Percentiles rank a stretch among this genome's conserved stretches.
These are phyloP conservation scores for Strigops habroptila DNA, from an alignment of 2,113 vertebrate genomes.

Conservation along the genomic window DNA sequence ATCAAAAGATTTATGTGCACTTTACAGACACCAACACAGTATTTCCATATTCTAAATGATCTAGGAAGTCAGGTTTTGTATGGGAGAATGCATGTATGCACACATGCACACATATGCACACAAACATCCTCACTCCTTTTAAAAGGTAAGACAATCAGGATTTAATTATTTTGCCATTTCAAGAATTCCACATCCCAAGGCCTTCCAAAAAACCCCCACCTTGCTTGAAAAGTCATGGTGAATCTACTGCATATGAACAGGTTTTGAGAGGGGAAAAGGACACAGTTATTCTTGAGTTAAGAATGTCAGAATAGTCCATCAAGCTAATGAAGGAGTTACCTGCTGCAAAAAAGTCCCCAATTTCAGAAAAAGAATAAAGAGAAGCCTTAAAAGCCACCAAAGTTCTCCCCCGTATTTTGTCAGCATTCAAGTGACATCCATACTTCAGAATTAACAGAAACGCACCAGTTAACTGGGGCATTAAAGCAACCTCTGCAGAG, in stretches of 20 bases:
- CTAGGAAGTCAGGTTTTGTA: background rate
- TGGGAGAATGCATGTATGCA: background rate
- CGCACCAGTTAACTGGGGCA: background rate
- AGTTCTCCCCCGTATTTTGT: background rate
- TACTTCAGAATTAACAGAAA: background rate
- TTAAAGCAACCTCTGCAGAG: background rate
- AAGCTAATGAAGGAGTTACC: constrained; percentile 20
- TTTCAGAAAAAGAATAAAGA: background rate
- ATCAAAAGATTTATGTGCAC: background rate
- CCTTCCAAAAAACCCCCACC: background rate
- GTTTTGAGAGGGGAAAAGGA: constrained; percentile 21
- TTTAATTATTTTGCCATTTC: background rate
- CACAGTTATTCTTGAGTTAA: background rate
- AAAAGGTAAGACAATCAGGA: background rate
- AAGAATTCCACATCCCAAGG: background rate
- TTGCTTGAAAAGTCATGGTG: background rate
- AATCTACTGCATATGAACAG: background rate
- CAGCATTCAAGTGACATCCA: constrained; percentile 1
- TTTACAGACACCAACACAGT: background rate
- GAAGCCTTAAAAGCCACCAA: background rate
- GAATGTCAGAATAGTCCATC: constrained; percentile 35
- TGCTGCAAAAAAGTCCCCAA: background rate
- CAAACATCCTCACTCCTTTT: background rate
- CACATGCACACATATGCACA: background rate
- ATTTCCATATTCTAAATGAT: background rate